These are phyloP conservation scores for Apodemia zela DNA, from an alignment of 2,888 invertebrate species.

Conservation along the genomic window DNA sequence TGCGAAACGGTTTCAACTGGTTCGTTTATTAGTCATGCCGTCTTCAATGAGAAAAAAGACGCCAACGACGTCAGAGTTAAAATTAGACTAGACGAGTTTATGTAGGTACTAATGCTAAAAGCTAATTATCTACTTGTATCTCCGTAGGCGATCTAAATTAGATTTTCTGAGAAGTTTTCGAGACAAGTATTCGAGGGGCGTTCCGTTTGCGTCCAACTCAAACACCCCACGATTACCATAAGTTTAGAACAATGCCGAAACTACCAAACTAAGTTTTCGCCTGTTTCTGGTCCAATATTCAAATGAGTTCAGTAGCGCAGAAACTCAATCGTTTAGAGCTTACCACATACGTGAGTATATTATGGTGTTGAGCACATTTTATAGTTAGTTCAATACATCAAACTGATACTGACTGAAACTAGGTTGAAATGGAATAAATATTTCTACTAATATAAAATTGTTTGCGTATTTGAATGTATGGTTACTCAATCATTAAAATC, in stretches of 20 bases:
- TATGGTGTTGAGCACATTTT: background rate
- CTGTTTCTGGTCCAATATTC: slow-evolving; percentile 58
- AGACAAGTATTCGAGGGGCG: slow-evolving; percentile 40
- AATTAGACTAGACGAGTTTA: slow-evolving; percentile 46
- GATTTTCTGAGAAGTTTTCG: slow-evolving; percentile 49
- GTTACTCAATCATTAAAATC: too few relatives aligned
- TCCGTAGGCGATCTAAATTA: slow-evolving; percentile 47
- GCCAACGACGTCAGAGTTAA: slow-evolving; percentile 30
- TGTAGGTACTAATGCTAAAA: slow-evolving; percentile 42
- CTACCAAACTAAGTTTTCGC: slow-evolving; percentile 45
- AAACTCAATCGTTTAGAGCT: slow-evolving; percentile 47
- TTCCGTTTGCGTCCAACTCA: slow-evolving; percentile 48
- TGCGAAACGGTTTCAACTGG: background rate
- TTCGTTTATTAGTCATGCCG: slow-evolving; percentile 12
- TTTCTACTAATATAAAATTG: too few relatives aligned
- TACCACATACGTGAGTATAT: slow-evolving; percentile 31
- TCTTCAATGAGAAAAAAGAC: slow-evolving; percentile 22
- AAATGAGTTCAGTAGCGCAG: slow-evolving; percentile 55
- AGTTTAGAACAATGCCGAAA: slow-evolving; percentile 56
- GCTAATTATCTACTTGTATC: slow-evolving; percentile 53
- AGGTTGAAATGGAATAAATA: too few relatives aligned
- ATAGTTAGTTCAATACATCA: background rate
- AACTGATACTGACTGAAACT: background rate
- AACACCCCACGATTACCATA: slow-evolving; percentile 55
- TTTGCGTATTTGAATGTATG: too few relatives aligned